A percentile compares a stretch with the other conserved stretches of the same genome.
Conservation (phyloP, 1,140 invertebrate species). For the Bactericera cockerelli region DNA sequence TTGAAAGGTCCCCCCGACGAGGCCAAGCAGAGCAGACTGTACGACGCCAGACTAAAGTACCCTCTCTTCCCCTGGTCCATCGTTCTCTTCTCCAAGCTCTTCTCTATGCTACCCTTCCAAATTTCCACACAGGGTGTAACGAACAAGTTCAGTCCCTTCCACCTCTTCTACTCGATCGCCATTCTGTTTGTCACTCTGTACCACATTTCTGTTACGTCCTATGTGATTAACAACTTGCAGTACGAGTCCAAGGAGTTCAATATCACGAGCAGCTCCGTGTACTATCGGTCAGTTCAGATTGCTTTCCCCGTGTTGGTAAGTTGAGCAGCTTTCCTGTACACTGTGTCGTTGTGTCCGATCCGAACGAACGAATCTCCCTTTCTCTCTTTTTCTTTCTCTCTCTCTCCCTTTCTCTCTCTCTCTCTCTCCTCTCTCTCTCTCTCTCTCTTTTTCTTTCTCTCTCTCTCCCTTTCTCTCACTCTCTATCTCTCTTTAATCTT, state of each 20-base stretch:
- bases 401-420: too few relatives aligned
- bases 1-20: too few relatives aligned
- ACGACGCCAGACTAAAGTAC: not conserved
- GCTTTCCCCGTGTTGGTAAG: not conserved
- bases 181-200: not conserved
- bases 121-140: not conserved
- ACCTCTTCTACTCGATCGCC: not conserved
- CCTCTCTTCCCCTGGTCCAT: slow-evolving; percentile 4
- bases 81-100: not conserved
- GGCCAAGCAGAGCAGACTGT: not conserved
- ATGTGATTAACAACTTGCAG: not conserved
- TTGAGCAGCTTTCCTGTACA: not conserved
- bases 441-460: too few relatives aligned
- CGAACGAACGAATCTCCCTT: not conserved
- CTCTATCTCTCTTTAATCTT: too few relatives aligned
- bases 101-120: not conserved
- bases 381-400: too few relatives aligned
- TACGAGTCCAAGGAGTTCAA: not conserved
- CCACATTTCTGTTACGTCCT: not conserved
- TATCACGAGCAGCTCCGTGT: not conserved
- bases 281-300: not conserved
- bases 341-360: not conserved
- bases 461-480: too few relatives aligned
- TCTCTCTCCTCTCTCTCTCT: too few relatives aligned
- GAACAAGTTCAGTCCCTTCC: not conserved